Evolutionary conservation across 1,140 invertebrate species (phyloP).

Genomic region (Paracyclopina nana): DNA sequence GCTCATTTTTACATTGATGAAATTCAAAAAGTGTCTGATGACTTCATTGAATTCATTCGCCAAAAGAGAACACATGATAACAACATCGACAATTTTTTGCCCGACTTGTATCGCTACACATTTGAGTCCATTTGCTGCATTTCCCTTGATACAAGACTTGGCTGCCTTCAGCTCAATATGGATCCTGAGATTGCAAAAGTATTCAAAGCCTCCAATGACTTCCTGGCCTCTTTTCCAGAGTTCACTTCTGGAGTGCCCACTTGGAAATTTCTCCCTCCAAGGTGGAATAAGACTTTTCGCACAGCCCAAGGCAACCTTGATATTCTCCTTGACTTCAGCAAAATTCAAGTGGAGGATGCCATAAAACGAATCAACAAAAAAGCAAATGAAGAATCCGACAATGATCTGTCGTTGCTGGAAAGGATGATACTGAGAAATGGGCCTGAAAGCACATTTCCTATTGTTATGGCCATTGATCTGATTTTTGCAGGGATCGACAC

Average conservation of each 20-base stretch:
- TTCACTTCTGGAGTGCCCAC: neutral
- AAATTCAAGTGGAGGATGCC: neutral
- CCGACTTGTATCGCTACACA: neutral
- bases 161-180: neutral
- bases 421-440: constrained; percentile 2
- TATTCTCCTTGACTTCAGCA: too few species aligned
- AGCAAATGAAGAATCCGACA: neutral
- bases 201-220: neutral
- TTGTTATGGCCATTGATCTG: constrained; percentile 5
- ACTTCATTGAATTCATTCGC: neutral
- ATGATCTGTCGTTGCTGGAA: neutral
- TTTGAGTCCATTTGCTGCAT: neutral
- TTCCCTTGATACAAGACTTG: neutral
- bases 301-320: too few species aligned
- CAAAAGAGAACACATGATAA: neutral
- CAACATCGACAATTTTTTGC: neutral
- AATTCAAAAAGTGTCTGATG: neutral
- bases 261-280: too few species aligned
- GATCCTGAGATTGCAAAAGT: neutral
- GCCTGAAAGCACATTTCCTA: neutral
- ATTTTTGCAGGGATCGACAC: constrained; percentile 5
- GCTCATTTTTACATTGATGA: neutral
- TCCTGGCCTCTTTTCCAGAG: neutral
- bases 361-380: neutral
- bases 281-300: too few species aligned